A percentile compares a stretch with the other conserved stretches of the same genome.
Evolutionary conservation across 2,888 invertebrate species (phyloP).

Genomic region (Aricia artaxerxes): DNA sequence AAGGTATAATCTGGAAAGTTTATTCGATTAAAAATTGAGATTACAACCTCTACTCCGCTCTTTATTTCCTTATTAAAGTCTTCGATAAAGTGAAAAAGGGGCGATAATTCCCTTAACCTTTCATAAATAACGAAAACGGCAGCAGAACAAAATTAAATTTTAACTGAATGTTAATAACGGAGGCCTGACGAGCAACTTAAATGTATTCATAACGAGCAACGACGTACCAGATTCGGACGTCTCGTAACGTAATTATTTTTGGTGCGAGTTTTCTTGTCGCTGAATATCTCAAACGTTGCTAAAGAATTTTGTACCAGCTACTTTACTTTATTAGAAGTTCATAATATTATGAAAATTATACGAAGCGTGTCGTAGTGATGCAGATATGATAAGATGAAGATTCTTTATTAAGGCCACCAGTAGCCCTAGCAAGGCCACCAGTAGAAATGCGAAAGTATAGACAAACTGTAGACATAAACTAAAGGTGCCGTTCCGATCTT

Average conservation of each 20-base stretch:
- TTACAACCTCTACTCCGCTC: neutral
- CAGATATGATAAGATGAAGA: no score
- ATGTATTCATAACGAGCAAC: slow-evolving; percentile 1
- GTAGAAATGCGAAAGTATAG: no score
- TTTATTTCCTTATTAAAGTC: slow-evolving; percentile 18
- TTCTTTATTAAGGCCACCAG: no score
- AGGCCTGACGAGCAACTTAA: neutral
- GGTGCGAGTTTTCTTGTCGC: no score
- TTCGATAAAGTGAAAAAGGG: slow-evolving; percentile 11
- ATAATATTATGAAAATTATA: no score
- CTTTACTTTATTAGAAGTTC: no score
- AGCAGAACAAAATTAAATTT: slow-evolving; percentile 17
- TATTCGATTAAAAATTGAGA: slow-evolving; percentile 2
- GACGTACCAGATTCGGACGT: neutral
- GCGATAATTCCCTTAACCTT: slow-evolving; percentile 7
- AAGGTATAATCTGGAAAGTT: neutral
- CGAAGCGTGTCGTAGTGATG: no score
- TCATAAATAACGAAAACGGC: slow-evolving; percentile 17
- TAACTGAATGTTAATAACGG: slow-evolving; percentile 17
- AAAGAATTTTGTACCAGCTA: no score
- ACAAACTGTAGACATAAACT: no score
- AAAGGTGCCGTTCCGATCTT: no score
- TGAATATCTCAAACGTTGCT: no score
- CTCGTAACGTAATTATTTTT: neutral
- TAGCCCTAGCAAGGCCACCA: no score